phyloP scores from a whole-genome alignment of 2,888 invertebrate genomes.

The Synanthedon tipuliformis region DNA sequence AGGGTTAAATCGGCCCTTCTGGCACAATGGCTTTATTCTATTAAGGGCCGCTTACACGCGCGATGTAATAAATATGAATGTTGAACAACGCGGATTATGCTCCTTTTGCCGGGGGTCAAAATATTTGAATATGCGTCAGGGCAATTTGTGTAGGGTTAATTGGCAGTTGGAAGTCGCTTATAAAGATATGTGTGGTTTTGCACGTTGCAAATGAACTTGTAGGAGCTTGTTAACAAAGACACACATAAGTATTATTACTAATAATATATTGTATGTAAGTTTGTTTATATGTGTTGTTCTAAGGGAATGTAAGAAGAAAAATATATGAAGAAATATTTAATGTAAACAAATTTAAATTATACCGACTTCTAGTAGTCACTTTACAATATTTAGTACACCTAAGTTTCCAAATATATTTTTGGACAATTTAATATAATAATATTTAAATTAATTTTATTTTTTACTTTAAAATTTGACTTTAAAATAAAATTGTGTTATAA shows the following conservation, averaged over 20 bases:
- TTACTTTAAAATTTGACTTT: no score
- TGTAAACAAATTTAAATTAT: no score
- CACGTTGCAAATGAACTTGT: conserved; percentile 9
- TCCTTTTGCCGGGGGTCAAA: conserved; percentile 63
- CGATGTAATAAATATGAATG: conserved; percentile 70
- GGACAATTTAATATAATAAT: no score
- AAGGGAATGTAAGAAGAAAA: no score
- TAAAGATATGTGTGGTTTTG: conserved; percentile 24
- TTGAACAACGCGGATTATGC: conserved; percentile 62
- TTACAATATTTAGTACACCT: no score
- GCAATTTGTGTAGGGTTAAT: conserved; percentile 65
- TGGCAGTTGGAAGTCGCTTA: conserved; percentile 36
- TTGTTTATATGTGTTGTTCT: no score
- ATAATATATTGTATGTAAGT: no score
- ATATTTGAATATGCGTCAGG: conserved; percentile 64
- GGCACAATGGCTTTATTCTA: conserved; percentile 64
- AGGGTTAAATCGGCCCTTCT: conserved; percentile 65
- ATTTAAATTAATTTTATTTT: no score
- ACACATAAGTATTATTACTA: background rate
- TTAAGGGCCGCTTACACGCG: conserved; percentile 63
- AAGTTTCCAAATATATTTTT: no score
- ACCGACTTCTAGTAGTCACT: no score
- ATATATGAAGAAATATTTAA: no score
- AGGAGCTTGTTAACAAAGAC: background rate
- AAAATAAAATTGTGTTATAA: no score